Percentiles rank a stretch among this genome's conserved stretches.
phyloP scores from a whole-genome alignment of 2,888 invertebrate species.

The Cantharis nigra region DNA sequence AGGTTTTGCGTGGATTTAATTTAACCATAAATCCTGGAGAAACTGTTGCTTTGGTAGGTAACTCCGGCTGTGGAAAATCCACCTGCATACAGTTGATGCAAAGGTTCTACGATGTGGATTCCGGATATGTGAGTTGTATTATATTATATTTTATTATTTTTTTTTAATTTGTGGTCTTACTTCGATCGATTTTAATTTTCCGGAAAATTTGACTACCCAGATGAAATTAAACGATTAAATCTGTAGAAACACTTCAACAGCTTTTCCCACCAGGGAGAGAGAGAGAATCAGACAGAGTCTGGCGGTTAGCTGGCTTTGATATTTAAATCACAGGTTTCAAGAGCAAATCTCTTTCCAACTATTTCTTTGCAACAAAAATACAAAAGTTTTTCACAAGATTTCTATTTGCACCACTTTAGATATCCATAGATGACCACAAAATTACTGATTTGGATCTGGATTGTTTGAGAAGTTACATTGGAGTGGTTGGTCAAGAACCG shows the following conservation, averaged over 20 bases:
- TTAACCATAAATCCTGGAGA: conserved; percentile 72
- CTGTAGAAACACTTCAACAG: too few relatives aligned
- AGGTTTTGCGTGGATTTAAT: conserved; percentile 69
- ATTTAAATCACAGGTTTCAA: too few relatives aligned
- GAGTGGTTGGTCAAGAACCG: conserved; percentile 90
- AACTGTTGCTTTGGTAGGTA: conserved; percentile 75
- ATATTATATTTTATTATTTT: conserved; percentile 17
- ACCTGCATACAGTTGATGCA: conserved; percentile 76
- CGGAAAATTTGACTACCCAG: too few relatives aligned
- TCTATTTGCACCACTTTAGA: conserved; percentile 48
- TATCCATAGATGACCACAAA: conserved; percentile 69
- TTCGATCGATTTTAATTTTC: too few relatives aligned
- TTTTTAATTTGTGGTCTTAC: neutral
- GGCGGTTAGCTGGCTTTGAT: too few relatives aligned
- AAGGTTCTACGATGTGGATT: conserved; percentile 71
- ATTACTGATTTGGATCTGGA: conserved; percentile 74
- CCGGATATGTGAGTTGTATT: conserved; percentile 63
- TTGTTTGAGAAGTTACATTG: conserved; percentile 80
- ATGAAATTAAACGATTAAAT: too few relatives aligned
- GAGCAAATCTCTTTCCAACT: too few relatives aligned
- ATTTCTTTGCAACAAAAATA: too few relatives aligned
- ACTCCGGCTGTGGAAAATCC: conserved; percentile 80
- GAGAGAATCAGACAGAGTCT: too few relatives aligned
- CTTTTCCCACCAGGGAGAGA: too few relatives aligned
- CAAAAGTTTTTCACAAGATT: too few relatives aligned